Percentiles rank a stretch among this genome's conserved stretches.
These are phyloP conservation scores for Atta texana DNA, from an alignment of 1,140 invertebrate genomes.

Conservation along the genomic window DNA sequence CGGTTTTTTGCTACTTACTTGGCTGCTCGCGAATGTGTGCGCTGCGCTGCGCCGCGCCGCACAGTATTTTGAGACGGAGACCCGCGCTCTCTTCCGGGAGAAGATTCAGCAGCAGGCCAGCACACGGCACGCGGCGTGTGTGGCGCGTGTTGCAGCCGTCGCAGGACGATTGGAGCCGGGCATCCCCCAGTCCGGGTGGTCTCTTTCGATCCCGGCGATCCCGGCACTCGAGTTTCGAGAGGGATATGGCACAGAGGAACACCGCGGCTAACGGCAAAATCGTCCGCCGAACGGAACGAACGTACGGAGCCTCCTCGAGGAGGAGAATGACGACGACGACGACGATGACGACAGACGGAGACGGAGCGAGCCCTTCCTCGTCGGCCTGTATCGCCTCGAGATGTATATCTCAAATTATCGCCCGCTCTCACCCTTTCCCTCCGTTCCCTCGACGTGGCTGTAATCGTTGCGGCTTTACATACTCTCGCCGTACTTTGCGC, in stretches of 20 bases:
- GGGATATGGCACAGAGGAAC: neutral
- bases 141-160: conserved; percentile 72
- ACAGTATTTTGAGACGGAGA: conserved; percentile 79
- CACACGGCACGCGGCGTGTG: conserved; percentile 69
- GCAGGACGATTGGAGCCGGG: conserved; percentile 60
- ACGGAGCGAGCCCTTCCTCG: neutral
- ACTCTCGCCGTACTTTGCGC: conserved; percentile 45
- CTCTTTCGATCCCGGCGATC: conserved; percentile 4
- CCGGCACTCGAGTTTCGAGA: neutral
- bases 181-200: conserved; percentile 60
- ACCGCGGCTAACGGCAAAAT: conserved; percentile 15
- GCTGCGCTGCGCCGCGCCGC: conserved; percentile 48
- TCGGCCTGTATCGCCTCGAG: neutral
- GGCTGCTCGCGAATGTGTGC: conserved; percentile 71
- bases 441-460: conserved; percentile 16
- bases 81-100: conserved; percentile 79
- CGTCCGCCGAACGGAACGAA: conserved; percentile 17
- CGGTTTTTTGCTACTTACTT: conserved; percentile 77
- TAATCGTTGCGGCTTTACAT: conserved; percentile 18
- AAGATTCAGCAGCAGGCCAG: conserved; percentile 68
- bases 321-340: too few species aligned
- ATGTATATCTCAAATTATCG: neutral
- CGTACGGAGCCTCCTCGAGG: neutral
- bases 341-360: neutral
- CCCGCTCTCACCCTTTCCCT: conserved; percentile 40